Evolutionary conservation across 2,888 invertebrate species (phyloP).

Genomic region (Carpatolechia fugitivella): DNA sequence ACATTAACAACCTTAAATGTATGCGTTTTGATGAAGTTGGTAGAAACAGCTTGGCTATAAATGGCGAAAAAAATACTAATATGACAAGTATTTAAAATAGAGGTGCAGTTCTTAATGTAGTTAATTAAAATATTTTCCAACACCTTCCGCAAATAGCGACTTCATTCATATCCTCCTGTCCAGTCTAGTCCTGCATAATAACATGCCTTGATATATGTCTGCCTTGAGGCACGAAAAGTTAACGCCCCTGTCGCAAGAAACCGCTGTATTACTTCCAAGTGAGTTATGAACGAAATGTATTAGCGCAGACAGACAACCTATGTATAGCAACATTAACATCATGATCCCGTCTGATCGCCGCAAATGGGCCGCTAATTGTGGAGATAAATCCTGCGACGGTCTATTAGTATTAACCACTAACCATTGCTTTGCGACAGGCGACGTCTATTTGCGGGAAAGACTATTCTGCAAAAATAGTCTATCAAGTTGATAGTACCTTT

Average conservation of each 20-base stretch:
- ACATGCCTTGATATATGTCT: neutral
- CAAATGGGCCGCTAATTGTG: constrained; percentile 26
- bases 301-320: neutral
- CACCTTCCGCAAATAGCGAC: too few species aligned
- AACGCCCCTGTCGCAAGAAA: neutral
- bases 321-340: neutral
- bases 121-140: too few species aligned
- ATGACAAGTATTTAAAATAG: too few species aligned
- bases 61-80: too few species aligned
- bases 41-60: too few species aligned
- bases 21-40: too few species aligned
- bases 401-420: constrained; percentile 12
- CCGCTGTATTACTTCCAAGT: neutral
- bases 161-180: neutral
- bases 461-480: neutral
- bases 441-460: neutral
- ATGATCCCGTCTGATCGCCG: constrained; percentile 21
- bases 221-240: neutral
- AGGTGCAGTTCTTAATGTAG: too few species aligned
- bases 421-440: constrained; percentile 3
- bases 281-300: constrained; percentile 12
- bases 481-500: neutral
- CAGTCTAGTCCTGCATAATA: neutral
- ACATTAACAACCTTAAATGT: too few species aligned
- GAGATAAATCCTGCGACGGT: constrained; percentile 20